Evolutionary conservation across 2,797 vertebrate species (phyloP), one percentile per base, ranked within the genome.

Genomic region (Carapus acus): DNA sequence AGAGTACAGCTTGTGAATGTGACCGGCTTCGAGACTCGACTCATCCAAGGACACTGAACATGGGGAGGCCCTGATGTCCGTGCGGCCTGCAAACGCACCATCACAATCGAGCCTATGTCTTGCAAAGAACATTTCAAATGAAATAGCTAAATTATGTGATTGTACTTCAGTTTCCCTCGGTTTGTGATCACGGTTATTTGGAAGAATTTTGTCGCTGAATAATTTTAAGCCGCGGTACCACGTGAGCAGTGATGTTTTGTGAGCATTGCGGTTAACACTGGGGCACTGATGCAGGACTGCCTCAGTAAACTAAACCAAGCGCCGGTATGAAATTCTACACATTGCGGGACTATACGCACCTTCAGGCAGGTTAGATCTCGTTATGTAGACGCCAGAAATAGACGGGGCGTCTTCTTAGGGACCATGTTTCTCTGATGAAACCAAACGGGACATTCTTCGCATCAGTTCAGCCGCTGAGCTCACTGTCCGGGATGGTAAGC

Each of bases 11-110:
- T n/a, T 13, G 31, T 33, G 73, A 78, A 51, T 73, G 61, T 72
- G 67, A 73, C 77, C 70, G 74, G 76, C 71, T 76, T n/a, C 63
- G 1, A 74, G 71, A 54, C 69, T 56, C 73, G 71, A 54, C 69
- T 56, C 73, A 62, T 77, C 71, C 76, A 78, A 11, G 50, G 6
- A 49, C 54, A 45, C 58, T 18, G 41, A 54, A 46, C 58, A 34
- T 23, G 67, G 62, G 63, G 73, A 67, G 46, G n/a, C 4, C 50
- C 54, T 58, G 39, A 54, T 63, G 65, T 55, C 43, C 54, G 58
- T 49, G 58, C 8, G 40, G 65, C 60, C 63, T 22, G 17, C 54
- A 57, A 67, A 71, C 73, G 70, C 69, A 65, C 15, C 71, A 68
- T 60, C 3, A 4, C 18, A 47, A 46, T 27, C 53, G 20, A 19